Evolutionary conservation across 2,888 invertebrate genomes (phyloP), one percentile per base, ranked within the genome.

Genomic region (Lingula anatina): DNA sequence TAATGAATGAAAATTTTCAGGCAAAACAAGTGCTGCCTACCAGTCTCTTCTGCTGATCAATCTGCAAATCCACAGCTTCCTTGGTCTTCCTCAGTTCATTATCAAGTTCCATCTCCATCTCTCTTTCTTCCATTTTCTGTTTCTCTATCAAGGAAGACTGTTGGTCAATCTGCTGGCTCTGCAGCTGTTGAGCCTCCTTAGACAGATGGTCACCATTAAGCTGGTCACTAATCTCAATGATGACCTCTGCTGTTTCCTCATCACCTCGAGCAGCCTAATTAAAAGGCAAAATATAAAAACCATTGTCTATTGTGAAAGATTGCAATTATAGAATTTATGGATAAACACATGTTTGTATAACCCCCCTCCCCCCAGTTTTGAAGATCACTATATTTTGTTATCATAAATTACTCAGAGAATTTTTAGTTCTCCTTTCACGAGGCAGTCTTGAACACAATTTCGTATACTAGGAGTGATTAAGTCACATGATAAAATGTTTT

Each of bases 41-140:
- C 62, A 70, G 59, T 56, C 64, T 60, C 51, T 68, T 66, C 57
- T 72, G 68, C 40, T 62, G 58, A 25, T 68, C 63, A 18, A 66
- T 64, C 55, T 66, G 62, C 5, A 61, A 56, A 18, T 66, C 61
- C 2, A 68, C 54, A 2, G 49, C 54, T 38, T 58, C 49, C 36
- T 53, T 49, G 27, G 63, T 59, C 2, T 53, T 48, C 5, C 51
- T 57, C 47, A 60, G 55, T 46, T 72, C 66, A 4, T 61, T 57
- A 7, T 61, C 58, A 43, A 67, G 51, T 38, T 54, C 35, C 23
- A 27, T 43, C 21, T 55, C 51, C 47, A 58, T 51, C 44, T 59
- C 47, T 3, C 68, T 56, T 45, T 59, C 50, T 36, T 66, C 59
- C 20, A 57, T 56, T 12, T 47, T 44, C 42, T 70, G 70, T 50